Base-by-base conservation (phyloP, 2,113 vertebrate genomes). In the Hydrochoerus hydrochaeris region DNA sequence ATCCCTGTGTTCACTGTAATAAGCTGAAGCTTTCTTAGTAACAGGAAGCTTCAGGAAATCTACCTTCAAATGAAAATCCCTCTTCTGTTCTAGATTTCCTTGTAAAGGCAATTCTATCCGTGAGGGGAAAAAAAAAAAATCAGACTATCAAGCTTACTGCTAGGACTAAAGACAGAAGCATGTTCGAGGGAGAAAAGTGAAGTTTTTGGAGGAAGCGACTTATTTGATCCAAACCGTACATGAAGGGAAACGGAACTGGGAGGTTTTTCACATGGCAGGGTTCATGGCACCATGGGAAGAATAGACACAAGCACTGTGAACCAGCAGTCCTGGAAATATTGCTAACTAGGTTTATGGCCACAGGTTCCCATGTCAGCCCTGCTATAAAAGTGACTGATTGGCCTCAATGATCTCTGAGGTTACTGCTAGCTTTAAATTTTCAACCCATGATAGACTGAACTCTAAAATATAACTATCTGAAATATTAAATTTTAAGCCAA, bases 11-110 rank as follows among this genome's bases (percentile, higher is more conserved):
- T 95, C 83, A 97, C 96, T 96, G 82, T 97, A 97, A 92, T 97
- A 96, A 97, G 80, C 65, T 26, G 20, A 96, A 95, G 78, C 63
- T 95, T 96, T 85, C 88, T 98, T 97, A 96, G 96, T 97, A 98
- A 90, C 6, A 94, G 87, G 80, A 97, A 95, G 86, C 67, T 92
- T 97, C 94, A 89, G 94, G 91, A 97, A 94, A 97, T 78, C 93
- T 86, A 97, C 65, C 88, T 92, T 96, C 94, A 97, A 94, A 97
- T 96, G 54, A 97, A 96, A 97, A 97, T 93, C 62, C 83, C 91
- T 95, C 80, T 41, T 83, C 57, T 73, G 85, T 93, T 92, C 69
- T 90, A 62, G 1, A 13, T 91, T 73, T 90, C 30, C 14, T 97
- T 62, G 91, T 82, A 28, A 86, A 98, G 95, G 69, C 46, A 95